Evolutionary conservation across 1,140 invertebrate species (phyloP), one percentile per base, ranked within the genome.

Genomic region (Temnothorax nylanderi): DNA sequence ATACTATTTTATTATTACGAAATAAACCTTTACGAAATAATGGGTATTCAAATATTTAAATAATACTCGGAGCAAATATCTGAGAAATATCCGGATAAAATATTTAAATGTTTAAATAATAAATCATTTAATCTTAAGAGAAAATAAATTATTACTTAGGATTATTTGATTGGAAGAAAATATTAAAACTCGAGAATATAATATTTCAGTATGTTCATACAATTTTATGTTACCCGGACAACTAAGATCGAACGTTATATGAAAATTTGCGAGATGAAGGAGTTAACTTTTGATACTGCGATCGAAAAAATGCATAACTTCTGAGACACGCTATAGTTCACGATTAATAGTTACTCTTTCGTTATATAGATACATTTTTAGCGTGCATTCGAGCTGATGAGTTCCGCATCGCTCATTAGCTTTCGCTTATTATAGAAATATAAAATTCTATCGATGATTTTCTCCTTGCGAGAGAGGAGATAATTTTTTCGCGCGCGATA

Each of bases 371-470:
- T 58, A 4, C n/a, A 41, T 75, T 54, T 58, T 75, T 65, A 58
- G 18, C 51, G 34, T 41, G 18, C 16, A 56, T n/a, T 51, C 16
- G 16, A 5, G 49, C 32, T n/a, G 51, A 74, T 34, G n/a, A 37
- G 51, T 75, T 75, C 10, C 34, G n/a, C 51, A 41, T 75, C n/a
- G 72, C 10, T 56, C 34, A 74, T 74, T 26, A 56, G 51, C 51
- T 75, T 58, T 56, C 51, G 51, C 18, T 41, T 13, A 18, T 26
- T 26, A 26, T 26, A 26, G 62, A 8, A 34, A 54, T 54, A 32
- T 37, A 54, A 54, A 75, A 56, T 75, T 75, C 34, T 58, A 18
- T 26, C 71, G 32, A 49, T 16, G 51, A 75, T 56, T 58, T 75
- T 58, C 51, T 75, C 51, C 13, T 58, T n/a, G 3, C 34, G 56